Conservation (phyloP, 2,113 vertebrate species). For the Eira barbara region DNA sequence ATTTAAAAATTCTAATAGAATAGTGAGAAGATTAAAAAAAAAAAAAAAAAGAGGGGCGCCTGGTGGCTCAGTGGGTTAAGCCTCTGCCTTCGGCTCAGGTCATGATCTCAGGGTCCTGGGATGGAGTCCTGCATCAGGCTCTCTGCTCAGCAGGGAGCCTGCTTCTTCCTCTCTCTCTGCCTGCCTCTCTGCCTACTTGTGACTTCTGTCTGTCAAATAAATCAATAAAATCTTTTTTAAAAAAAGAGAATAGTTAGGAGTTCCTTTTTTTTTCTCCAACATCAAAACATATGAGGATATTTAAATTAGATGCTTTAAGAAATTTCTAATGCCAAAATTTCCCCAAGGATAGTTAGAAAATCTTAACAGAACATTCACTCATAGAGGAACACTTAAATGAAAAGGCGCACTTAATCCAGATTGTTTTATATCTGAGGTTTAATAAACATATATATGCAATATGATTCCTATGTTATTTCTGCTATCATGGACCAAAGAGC, state of each 20-base stretch:
- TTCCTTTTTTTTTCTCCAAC: not conserved
- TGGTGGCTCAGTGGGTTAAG: too few relatives aligned
- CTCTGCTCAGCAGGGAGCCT: too few relatives aligned
- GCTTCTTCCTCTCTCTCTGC: too few relatives aligned
- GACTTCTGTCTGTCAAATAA: too few relatives aligned
- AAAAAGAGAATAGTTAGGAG: not conserved
- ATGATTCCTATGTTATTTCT: not conserved
- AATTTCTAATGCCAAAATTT: not conserved
- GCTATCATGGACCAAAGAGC: not conserved
- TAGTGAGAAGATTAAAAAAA: too few relatives aligned
- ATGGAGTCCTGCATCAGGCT: too few relatives aligned
- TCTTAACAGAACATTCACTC: not conserved
- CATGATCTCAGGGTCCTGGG: too few relatives aligned
- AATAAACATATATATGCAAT: not conserved
- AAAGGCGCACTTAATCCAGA: not conserved
- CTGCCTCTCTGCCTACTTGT: too few relatives aligned
- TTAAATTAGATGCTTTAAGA: not conserved
- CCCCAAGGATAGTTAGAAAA: not conserved
- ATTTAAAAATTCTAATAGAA: not conserved
- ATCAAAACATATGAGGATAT: not conserved
- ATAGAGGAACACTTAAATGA: not conserved
- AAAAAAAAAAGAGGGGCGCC: too few relatives aligned
- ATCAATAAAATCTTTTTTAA: too few relatives aligned
- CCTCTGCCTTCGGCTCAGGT: too few relatives aligned
- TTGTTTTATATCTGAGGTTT: not conserved